phyloP scores from a whole-genome alignment of 1,140 invertebrate species.

The Drosophila triauraria region DNA sequence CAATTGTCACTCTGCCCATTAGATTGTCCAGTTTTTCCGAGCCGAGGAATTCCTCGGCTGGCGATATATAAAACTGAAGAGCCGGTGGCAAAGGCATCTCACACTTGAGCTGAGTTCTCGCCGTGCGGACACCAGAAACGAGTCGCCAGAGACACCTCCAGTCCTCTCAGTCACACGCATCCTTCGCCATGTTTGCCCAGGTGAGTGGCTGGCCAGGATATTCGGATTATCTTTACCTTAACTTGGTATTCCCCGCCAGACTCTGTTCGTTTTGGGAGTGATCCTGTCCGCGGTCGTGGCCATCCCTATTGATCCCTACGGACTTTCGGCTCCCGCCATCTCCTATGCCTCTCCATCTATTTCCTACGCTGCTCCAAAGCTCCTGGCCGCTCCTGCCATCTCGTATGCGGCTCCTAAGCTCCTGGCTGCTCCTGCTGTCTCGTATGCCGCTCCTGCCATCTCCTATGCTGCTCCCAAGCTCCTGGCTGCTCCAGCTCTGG shows the following conservation, averaged over 20 bases:
- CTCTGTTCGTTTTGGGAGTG: conserved; percentile 63
- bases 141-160: conserved; percentile 27
- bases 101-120: conserved; percentile 80
- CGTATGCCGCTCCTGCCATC: conserved; percentile 53
- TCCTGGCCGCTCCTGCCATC: conserved; percentile 56
- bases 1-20: conserved; percentile 74
- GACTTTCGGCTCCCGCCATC: conserved; percentile 39
- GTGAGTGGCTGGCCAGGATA: conserved; percentile 43
- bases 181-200: conserved; percentile 63
- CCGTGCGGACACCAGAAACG: conserved; percentile 57
- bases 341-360: conserved; percentile 55
- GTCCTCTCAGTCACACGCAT: conserved; percentile 26
- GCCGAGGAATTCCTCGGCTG: conserved; percentile 1
- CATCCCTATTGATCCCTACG: conserved; percentile 66
- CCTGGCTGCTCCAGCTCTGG: conserved; percentile 76
- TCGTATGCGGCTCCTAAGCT: conserved; percentile 67
- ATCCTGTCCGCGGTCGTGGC: conserved; percentile 60
- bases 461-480: conserved; percentile 57
- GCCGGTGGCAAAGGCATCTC: conserved; percentile 73
- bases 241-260: conserved; percentile 26
- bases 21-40: conserved; percentile 47
- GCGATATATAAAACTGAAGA: conserved; percentile 79
- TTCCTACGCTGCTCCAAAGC: conserved; percentile 42
- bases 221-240: not conserved
- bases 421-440: conserved; percentile 54